Evolutionary conservation across 2,113 vertebrate genomes (phyloP).

Genomic region (Siphamia tubifer): DNA sequence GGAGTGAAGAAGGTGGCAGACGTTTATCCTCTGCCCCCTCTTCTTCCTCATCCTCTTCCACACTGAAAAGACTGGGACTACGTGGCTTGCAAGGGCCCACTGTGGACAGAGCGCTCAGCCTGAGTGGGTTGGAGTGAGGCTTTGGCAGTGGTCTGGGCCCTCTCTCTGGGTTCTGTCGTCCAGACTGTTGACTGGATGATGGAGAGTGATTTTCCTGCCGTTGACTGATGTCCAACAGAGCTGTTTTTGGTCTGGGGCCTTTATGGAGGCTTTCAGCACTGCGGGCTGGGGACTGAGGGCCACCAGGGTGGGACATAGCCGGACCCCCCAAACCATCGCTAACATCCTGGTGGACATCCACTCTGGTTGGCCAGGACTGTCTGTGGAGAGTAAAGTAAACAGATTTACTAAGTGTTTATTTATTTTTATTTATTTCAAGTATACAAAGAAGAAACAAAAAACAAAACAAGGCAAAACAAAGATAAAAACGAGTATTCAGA

Average conservation of each 20-base stretch:
- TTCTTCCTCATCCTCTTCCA: slow-evolving; percentile 96
- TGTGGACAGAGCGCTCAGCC: slow-evolving; percentile 56
- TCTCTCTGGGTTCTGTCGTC: slow-evolving; percentile 61
- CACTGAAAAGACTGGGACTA: slow-evolving; percentile 92
- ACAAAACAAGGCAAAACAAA: too few species aligned
- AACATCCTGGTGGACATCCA: slow-evolving; percentile 94
- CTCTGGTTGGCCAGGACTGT: slow-evolving; percentile 97
- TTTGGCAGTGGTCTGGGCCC: slow-evolving; percentile 51
- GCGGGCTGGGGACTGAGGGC: slow-evolving; percentile 90
- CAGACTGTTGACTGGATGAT: slow-evolving; percentile 63
- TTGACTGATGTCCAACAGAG: slow-evolving; percentile 82
- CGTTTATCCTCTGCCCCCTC: slow-evolving; percentile 72
- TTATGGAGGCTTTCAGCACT: slow-evolving; percentile 90
- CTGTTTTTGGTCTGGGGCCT: slow-evolving; percentile 88
- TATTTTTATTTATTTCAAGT: too few species aligned
- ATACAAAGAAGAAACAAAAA: too few species aligned
- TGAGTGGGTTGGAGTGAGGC: slow-evolving; percentile 65
- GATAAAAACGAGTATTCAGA: too few species aligned
- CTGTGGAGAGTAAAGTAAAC: slow-evolving; percentile 65
- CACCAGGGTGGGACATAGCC: slow-evolving; percentile 86
- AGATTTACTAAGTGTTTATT: too few species aligned
- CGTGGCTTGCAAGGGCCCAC: slow-evolving; percentile 60
- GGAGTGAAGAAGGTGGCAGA: slow-evolving; percentile 74
- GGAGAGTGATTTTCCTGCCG: slow-evolving; percentile 31
- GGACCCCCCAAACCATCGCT: slow-evolving; percentile 92